phyloP scores from a whole-genome alignment of 1,140 invertebrate species.

The Condylostylus longicornis region DNA sequence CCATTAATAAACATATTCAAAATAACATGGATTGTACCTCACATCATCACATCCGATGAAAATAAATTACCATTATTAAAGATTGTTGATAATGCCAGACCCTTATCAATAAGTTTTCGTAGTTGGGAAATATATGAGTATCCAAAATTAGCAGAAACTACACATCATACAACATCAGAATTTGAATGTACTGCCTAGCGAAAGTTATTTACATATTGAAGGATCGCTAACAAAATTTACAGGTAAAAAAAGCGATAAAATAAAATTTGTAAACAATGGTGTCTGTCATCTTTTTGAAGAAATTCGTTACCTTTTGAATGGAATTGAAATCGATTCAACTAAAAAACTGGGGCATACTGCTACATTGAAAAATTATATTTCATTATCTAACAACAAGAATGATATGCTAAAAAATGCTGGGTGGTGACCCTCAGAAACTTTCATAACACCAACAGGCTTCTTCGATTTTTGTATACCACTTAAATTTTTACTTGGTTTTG shows the following conservation, averaged over 20 bases:
- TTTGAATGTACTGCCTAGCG: constrained; percentile 20
- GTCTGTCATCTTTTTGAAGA: constrained; percentile 32
- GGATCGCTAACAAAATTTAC: constrained; percentile 15
- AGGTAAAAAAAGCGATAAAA: constrained; percentile 4
- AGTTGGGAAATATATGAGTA: too few species aligned
- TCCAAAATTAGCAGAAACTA: too few species aligned
- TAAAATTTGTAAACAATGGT: constrained; percentile 26
- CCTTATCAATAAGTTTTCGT: too few species aligned
- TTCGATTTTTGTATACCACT: constrained; percentile 31
- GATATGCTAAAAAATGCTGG: constrained; percentile 15
- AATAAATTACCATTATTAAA: too few species aligned
- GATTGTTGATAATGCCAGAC: too few species aligned
- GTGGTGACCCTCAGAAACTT: constrained; percentile 12
- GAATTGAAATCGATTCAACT: constrained; percentile 30
- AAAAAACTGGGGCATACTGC: constrained; percentile 29
- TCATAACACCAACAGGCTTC: constrained; percentile 9
- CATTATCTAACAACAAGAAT: constrained; percentile 13
- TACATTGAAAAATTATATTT: constrained; percentile 29
- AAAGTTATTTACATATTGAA: constrained; percentile 23
- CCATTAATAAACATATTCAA: too few species aligned
- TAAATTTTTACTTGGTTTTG: constrained; percentile 29
- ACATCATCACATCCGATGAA: too few species aligned
- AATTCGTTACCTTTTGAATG: constrained; percentile 33
- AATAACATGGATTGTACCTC: too few species aligned
- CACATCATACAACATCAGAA: constrained; percentile 30